Base-by-base conservation (phyloP, 2,888 invertebrate species). In the Eumacrocentrus americanus region DNA sequence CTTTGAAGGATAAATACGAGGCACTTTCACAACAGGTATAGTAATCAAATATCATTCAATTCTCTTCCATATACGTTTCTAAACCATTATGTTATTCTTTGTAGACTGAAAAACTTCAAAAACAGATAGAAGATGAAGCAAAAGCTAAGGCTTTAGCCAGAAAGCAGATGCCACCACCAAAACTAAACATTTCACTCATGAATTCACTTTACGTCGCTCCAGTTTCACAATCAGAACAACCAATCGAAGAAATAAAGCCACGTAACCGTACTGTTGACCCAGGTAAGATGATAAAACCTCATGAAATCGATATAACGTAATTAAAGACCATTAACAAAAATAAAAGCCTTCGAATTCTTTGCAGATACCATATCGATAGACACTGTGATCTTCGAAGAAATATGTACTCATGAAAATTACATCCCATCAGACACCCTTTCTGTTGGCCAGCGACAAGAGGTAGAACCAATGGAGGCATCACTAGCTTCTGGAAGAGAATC, bases 111-210 rank as follows among this genome's bases (percentile, higher is more conserved):
- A 20, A 34, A 35, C 9, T 60, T n/a, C 12, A 29, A 12, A 14
- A n/a, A 14, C 9, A 52, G 6, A 18, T 35, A 3, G 38, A 61
- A 29, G 56, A 35, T 20, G 44, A 46, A 35, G 25, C 46, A 2
- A 52, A 29, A 38, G n/a, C 9, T 2, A 40, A 37, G 9, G 57
- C 60, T 5, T 18, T 53, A 25, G 42, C 29, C 2, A 38, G 42
- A 42, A 47, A 48, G n/a, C 40, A 35, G 18, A 60, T 60, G 50
- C 60, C 60, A 12, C 35, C 54, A 22, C 60, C 60, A 22, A 54
- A 20, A 50, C 7, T 60, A 4, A 37, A 60, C 18, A 48, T 50
- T 20, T 50, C 54, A 16, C 25, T 60, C 9, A 11, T 55, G 7
- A 47, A 29, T 20, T 16, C 60, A 34, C 25, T 60, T 7, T 50